Conservation (phyloP, 2,888 invertebrate genomes). For the Choreutis nemorana region DNA sequence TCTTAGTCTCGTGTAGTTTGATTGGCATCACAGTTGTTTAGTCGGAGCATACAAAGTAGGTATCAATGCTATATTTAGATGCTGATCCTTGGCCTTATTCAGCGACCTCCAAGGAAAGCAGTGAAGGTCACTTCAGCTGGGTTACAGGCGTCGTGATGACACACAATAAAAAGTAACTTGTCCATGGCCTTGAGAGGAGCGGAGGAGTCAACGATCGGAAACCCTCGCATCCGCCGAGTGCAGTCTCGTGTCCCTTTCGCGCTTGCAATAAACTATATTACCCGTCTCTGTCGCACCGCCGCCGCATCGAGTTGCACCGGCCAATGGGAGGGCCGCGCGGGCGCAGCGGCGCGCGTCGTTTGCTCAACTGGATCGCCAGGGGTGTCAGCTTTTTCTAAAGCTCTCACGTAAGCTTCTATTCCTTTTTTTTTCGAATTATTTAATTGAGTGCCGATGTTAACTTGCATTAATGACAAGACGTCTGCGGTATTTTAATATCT, state of each 20-base stretch:
- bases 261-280: slow-evolving; percentile 14
- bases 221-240: slow-evolving; percentile 59
- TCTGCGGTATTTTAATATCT: slow-evolving; percentile 24
- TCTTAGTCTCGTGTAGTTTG: no score
- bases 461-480: slow-evolving; percentile 21
- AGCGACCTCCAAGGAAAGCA: slow-evolving; percentile 53
- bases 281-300: slow-evolving; percentile 28
- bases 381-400: slow-evolving; percentile 55
- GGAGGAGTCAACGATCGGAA: slow-evolving; percentile 59
- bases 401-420: slow-evolving; percentile 43
- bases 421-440: slow-evolving; percentile 31
- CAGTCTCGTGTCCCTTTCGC: slow-evolving; percentile 29
- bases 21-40: no score
- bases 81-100: slow-evolving; percentile 9
- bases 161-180: slow-evolving; percentile 48
- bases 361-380: slow-evolving; percentile 51
- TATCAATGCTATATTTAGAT: no score
- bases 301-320: slow-evolving; percentile 26
- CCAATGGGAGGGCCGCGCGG: slow-evolving; percentile 45
- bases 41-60: no score
- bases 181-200: slow-evolving; percentile 57
- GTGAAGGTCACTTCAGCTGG: slow-evolving; percentile 47
- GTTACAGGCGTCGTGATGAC: slow-evolving; percentile 47
- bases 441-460: slow-evolving; percentile 39
- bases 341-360: slow-evolving; percentile 59